Conservation (phyloP, 2,888 invertebrate genomes). For the Julus scandinavius region DNA sequence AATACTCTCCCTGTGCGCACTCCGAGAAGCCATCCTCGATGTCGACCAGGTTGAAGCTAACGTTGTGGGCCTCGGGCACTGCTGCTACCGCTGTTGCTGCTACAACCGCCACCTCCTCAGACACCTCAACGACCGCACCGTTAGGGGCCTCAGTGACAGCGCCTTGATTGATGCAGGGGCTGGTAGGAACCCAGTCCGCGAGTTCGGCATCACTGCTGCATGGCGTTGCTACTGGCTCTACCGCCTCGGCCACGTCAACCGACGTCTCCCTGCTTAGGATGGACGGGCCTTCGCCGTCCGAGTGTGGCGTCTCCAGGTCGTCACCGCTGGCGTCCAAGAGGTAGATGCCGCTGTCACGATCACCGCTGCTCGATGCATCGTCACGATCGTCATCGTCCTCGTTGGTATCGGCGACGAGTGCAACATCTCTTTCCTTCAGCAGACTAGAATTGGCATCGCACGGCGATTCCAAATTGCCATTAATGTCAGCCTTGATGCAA, state of each 20-base stretch:
- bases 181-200: neutral
- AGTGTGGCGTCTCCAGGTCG: slow-evolving; percentile 20
- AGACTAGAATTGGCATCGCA: slow-evolving; percentile 15
- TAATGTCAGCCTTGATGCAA: slow-evolving; percentile 14
- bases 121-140: neutral
- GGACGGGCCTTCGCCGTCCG: neutral
- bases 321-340: slow-evolving; percentile 54
- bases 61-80: neutral
- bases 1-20: slow-evolving; percentile 14
- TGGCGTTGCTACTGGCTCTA: too few species aligned
- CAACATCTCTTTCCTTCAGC: neutral
- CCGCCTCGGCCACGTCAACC: neutral
- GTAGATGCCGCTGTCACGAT: slow-evolving; percentile 57
- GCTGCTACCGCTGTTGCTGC: too few species aligned
- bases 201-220: neutral
- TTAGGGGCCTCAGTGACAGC: neutral
- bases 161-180: neutral
- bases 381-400: slow-evolving; percentile 20
- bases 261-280: neutral
- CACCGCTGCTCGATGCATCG: slow-evolving; percentile 38
- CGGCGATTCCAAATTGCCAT: neutral
- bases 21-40: slow-evolving; percentile 25
- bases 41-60: slow-evolving; percentile 51
- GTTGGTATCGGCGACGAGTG: neutral
- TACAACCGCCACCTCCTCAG: neutral